Evolutionary conservation across 2,797 vertebrate species (phyloP), one percentile per base, ranked within the genome.

Genomic region (Cyprinella venusta): DNA sequence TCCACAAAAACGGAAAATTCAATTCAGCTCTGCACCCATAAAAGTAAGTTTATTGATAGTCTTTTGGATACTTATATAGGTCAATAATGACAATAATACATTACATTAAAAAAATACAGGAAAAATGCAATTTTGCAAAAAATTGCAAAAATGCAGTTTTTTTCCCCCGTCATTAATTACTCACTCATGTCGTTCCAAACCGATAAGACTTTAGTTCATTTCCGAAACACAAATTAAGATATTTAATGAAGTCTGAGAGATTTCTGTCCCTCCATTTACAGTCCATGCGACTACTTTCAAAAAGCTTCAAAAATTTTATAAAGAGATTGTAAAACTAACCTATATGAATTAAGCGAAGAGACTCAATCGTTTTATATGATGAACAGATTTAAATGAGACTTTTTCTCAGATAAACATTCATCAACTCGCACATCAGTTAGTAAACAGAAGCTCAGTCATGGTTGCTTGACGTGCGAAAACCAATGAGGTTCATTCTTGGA

Each of bases 1-100:
- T 89, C 97, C 98, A 80, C 88, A 92, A 64, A 96, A 95, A 82
- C 95, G 98, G 88, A 99, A 97, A 94, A 99, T 99, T 88, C 88
- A 94, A 89, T 99, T 99, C 91, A 99, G 97, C 93, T 94, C 94
- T 65, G 93, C 96, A 86, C 95, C 97, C 16, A 99, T 99, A 89
- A 99, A 95, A 92, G 98, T 99, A 95, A 96, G 95, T 85, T 56
- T n/a, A 38, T 59, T 54, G 59, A 21, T 50, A 16, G 18, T 75
- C 36, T 69, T 81, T 48, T 76, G n/a, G 1, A 33, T 70, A 2
- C 15, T 52, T 26, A 6, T 26, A 6, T 36, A 19, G 45, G 45
- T n/a, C 26, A 65, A n/a, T 67, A 18, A 45, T 61, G 15, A 4
- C n/a, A n/a, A n/a, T n/a, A 45, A 45, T 45, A 45, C 48, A 16